phyloP scores from a whole-genome alignment of 2,888 invertebrate genomes.

The Volucella inflata region DNA sequence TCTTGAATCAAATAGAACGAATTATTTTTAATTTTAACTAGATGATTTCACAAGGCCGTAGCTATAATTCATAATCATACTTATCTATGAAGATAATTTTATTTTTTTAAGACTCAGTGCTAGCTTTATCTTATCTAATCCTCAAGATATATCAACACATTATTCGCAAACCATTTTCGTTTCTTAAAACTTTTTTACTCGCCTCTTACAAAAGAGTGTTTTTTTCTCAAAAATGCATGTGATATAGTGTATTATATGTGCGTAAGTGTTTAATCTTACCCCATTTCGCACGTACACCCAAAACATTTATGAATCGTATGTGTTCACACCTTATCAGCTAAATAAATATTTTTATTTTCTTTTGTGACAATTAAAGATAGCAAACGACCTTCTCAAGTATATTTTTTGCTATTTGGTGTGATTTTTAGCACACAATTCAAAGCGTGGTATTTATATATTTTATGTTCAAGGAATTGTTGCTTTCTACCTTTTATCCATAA shows the following conservation, averaged over 20 bases:
- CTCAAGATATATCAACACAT: too few relatives aligned
- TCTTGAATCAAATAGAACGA: too few relatives aligned
- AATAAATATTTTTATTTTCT: conserved; percentile 29
- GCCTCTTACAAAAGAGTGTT: too few relatives aligned
- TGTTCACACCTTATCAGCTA: conserved; percentile 36
- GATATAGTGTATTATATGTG: not conserved
- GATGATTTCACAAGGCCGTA: too few relatives aligned
- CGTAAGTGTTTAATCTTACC: not conserved
- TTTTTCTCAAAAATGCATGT: too few relatives aligned
- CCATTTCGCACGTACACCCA: conserved; percentile 1
- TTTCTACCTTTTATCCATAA: not conserved
- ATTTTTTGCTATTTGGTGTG: conserved; percentile 30
- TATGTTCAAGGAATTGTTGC: conserved; percentile 11
- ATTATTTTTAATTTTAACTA: too few relatives aligned
- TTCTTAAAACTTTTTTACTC: too few relatives aligned
- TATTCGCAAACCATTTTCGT: too few relatives aligned
- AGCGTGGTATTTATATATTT: conserved; percentile 2
- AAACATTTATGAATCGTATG: not conserved
- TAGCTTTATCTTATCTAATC: too few relatives aligned
- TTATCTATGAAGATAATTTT: too few relatives aligned
- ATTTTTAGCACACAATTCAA: conserved; percentile 51
- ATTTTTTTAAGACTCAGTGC: too few relatives aligned
- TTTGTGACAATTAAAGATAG: conserved; percentile 50
- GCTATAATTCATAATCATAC: too few relatives aligned
- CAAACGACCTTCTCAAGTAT: conserved; percentile 68